These are phyloP conservation scores for Pachyrhynchus sulphureomaculatus DNA, from an alignment of 1,140 invertebrate genomes.

Conservation along the genomic window DNA sequence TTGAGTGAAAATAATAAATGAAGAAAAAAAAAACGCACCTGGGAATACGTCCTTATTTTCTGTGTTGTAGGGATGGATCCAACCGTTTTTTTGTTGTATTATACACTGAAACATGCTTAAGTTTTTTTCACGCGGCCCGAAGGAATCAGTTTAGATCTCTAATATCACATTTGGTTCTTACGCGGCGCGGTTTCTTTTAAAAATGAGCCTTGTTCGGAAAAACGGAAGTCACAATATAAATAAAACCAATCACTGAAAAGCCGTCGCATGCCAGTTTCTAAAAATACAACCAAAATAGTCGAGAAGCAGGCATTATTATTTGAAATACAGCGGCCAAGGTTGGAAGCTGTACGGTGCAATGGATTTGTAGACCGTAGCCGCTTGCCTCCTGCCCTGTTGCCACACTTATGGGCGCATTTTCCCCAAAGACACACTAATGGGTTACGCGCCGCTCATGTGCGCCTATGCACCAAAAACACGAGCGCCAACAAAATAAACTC, in stretches of 20 bases:
- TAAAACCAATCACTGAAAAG: slow-evolving; percentile 34
- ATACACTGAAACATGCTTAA: slow-evolving; percentile 76
- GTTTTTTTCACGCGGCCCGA: neutral
- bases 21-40: slow-evolving; percentile 61
- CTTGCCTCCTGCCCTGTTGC: slow-evolving; percentile 20
- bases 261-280: slow-evolving; percentile 35
- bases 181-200: slow-evolving; percentile 8
- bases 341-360: slow-evolving; percentile 29
- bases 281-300: slow-evolving; percentile 36
- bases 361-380: slow-evolving; percentile 20
- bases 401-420: slow-evolving; percentile 3
- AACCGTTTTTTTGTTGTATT: slow-evolving; percentile 76
- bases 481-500: neutral
- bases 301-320: slow-evolving; percentile 31
- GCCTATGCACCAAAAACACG: slow-evolving; percentile 3
- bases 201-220: slow-evolving; percentile 14
- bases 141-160: neutral
- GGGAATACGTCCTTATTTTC: slow-evolving; percentile 77
- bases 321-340: slow-evolving; percentile 30
- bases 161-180: neutral
- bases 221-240: slow-evolving; percentile 37
- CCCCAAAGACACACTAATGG: neutral
- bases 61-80: slow-evolving; percentile 68
- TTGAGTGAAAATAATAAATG: too few relatives aligned
- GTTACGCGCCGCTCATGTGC: neutral